phyloP scores from a whole-genome alignment of 2,888 invertebrate genomes.

The Phymatocera aterrima region DNA sequence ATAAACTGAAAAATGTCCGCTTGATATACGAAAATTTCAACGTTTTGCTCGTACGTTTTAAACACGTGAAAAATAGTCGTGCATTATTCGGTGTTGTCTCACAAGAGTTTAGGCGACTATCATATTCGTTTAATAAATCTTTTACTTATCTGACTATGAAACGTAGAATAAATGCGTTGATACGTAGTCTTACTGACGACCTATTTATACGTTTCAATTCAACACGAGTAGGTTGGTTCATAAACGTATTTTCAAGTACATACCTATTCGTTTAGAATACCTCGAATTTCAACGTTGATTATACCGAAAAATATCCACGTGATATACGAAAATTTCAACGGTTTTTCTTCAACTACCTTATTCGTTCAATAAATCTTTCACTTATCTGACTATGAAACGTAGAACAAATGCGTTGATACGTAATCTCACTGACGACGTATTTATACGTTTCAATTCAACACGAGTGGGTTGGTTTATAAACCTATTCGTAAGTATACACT shows the following conservation, averaged over 20 bases:
- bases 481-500: neutral
- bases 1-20: slow-evolving; percentile 8
- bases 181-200: neutral
- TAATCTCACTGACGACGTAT: neutral
- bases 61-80: neutral
- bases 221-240: neutral
- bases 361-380: neutral
- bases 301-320: neutral
- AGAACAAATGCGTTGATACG: neutral
- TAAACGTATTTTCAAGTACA: neutral
- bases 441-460: neutral
- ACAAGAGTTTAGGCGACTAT: neutral
- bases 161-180: neutral
- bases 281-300: neutral
- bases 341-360: neutral
- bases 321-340: neutral
- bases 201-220: neutral
- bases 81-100: neutral
- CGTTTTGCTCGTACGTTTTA: neutral
- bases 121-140: neutral
- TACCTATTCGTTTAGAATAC: neutral
- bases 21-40: neutral
- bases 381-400: neutral
- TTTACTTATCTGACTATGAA: neutral
- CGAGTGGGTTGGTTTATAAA: slow-evolving; percentile 1